Conservation (phyloP, 2,888 invertebrate genomes). For the Amblyjoppa fuscipennis region DNA sequence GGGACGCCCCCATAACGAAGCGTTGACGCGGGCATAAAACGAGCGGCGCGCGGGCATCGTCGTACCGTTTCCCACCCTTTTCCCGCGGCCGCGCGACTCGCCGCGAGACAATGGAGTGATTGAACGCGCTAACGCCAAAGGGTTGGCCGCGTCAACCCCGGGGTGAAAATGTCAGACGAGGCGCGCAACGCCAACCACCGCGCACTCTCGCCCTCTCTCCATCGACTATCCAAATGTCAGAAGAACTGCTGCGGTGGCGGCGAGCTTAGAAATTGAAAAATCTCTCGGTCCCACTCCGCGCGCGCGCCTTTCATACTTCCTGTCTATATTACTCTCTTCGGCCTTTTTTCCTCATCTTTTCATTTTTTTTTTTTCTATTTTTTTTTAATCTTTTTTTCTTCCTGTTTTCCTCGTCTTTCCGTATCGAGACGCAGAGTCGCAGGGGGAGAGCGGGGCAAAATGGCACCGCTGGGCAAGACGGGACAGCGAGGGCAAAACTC, state of each 20-base stretch:
- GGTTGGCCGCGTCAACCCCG: constrained; percentile 83
- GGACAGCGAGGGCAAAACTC: too few species aligned
- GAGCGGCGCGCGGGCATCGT: constrained; percentile 73
- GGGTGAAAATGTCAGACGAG: constrained; percentile 83
- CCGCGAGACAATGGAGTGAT: constrained; percentile 83
- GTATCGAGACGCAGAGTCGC: background rate
- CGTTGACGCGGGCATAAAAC: constrained; percentile 84
- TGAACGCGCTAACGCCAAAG: constrained; percentile 83
- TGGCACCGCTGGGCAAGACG: too few species aligned
- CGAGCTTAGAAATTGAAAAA: constrained; percentile 65
- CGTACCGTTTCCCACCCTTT: background rate
- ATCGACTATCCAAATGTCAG: constrained; percentile 67
- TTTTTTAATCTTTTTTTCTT: too few species aligned
- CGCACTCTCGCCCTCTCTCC: constrained; percentile 51
- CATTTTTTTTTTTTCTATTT: constrained; percentile 37
- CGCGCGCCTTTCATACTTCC: constrained; percentile 60
- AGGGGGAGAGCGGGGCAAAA: too few species aligned
- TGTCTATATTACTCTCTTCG: constrained; percentile 68
- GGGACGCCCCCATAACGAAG: constrained; percentile 80
- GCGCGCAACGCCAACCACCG: constrained; percentile 37
- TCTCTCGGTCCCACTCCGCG: constrained; percentile 46
- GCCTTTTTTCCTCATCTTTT: constrained; percentile 34
- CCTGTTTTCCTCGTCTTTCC: background rate
- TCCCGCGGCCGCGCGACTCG: constrained; percentile 45
- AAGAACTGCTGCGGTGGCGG: constrained; percentile 48